A percentile compares a stretch with the other conserved stretches of the same genome.
Evolutionary conservation across 1,140 invertebrate species (phyloP).

Genomic region (Campoletis sonorensis): DNA sequence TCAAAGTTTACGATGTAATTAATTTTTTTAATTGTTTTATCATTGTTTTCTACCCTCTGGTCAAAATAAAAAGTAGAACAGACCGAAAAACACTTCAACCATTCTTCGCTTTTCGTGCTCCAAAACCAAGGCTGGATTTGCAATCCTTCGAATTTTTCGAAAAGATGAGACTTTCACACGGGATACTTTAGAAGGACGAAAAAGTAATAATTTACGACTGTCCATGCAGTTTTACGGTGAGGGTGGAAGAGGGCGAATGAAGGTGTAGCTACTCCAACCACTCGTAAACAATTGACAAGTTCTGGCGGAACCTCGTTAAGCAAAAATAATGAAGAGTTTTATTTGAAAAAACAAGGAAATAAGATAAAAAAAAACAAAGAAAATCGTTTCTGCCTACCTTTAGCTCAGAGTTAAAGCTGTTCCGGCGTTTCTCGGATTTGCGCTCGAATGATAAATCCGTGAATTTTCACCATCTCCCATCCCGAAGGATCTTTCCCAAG

Average conservation of each 20-base stretch:
- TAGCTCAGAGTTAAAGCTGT: slow-evolving; percentile 22
- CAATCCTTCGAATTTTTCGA: too few species aligned
- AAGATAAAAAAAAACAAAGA: slow-evolving; percentile 12
- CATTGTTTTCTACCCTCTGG: too few species aligned
- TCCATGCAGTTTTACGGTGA: background rate
- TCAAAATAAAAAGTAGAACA: too few species aligned
- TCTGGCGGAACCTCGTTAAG: slow-evolving; percentile 42
- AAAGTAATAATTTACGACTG: too few species aligned
- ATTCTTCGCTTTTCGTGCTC: too few species aligned
- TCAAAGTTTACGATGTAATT: too few species aligned
- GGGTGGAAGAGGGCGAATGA: background rate
- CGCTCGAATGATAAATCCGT: background rate
- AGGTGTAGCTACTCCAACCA: background rate
- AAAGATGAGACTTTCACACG: too few species aligned
- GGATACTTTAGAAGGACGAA: too few species aligned
- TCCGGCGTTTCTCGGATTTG: slow-evolving; percentile 6
- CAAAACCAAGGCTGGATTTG: too few species aligned
- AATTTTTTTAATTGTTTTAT: too few species aligned
- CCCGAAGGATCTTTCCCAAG: slow-evolving; percentile 8
- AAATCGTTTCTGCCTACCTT: slow-evolving; percentile 10
- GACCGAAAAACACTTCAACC: too few species aligned
- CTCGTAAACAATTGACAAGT: slow-evolving; percentile 12
- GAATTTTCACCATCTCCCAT: background rate
- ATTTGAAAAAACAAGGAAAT: slow-evolving; percentile 24
- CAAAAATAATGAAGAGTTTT: slow-evolving; percentile 50